Percentiles rank a stretch among this genome's conserved stretches.
Conservation (phyloP, 2,797 vertebrate species). For the Pantherophis vulpinus region DNA sequence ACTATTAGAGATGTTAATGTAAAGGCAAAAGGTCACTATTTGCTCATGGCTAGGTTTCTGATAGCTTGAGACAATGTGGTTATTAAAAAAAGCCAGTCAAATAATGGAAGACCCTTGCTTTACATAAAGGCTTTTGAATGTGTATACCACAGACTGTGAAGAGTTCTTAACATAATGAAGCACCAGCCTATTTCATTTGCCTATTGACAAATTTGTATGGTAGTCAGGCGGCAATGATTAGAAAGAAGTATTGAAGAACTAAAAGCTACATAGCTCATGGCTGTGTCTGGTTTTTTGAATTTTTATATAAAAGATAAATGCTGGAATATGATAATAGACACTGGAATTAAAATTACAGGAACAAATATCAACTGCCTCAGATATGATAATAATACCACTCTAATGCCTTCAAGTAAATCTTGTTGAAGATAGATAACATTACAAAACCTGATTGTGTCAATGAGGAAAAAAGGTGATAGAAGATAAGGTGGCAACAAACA, state of each 20-base stretch:
- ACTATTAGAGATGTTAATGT: conserved; percentile 22
- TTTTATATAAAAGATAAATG: not conserved
- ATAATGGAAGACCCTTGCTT: not conserved
- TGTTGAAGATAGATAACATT: not conserved
- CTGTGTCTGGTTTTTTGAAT: not conserved
- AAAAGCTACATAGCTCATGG: not conserved
- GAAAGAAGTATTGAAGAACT: not conserved
- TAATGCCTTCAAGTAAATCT: not conserved
- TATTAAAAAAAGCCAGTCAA: conserved; percentile 6
- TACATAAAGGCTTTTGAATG: not conserved
- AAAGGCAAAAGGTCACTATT: conserved; percentile 33
- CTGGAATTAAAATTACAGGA: not conserved
- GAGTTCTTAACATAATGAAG: not conserved
- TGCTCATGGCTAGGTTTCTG: conserved; percentile 17
- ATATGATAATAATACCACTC: not conserved
- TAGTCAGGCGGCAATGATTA: not conserved
- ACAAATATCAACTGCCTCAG: not conserved
- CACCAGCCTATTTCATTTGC: not conserved
- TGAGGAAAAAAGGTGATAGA: not conserved
- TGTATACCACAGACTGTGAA: not conserved
- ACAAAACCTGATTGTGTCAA: not conserved
- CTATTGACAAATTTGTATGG: not conserved
- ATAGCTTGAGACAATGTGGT: not conserved
- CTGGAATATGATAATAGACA: not conserved
- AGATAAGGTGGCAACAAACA: not conserved